These are phyloP conservation scores for Eulimnadia texana DNA, from an alignment of 1,140 invertebrate genomes.

Conservation along the genomic window DNA sequence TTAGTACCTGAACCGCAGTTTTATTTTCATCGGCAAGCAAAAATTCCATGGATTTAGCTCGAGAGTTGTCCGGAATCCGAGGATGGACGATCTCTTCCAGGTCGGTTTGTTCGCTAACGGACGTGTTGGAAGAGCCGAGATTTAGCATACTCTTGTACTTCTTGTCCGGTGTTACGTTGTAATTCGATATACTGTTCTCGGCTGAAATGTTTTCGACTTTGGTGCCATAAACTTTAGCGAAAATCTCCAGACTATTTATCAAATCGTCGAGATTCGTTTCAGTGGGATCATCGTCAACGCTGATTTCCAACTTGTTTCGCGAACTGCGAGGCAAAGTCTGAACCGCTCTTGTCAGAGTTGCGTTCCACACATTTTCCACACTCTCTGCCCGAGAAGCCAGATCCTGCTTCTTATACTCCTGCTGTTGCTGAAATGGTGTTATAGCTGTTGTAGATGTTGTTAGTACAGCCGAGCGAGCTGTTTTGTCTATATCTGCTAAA, in stretches of 20 bases:
- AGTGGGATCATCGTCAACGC: not conserved
- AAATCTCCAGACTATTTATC: slow-evolving; percentile 22
- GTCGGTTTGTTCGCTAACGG: not conserved
- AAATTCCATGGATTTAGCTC: slow-evolving; percentile 81
- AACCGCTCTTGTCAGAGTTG: slow-evolving; percentile 7
- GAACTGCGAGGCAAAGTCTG: not conserved
- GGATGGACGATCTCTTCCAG: slow-evolving; percentile 26
- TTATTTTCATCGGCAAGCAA: slow-evolving; percentile 77
- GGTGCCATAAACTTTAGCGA: slow-evolving; percentile 3
- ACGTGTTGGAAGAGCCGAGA: slow-evolving; percentile 32
- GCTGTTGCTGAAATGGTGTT: not conserved
- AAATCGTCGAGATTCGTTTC: slow-evolving; percentile 33
- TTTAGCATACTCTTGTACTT: slow-evolving; percentile 64
- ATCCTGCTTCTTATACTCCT: slow-evolving; percentile 7
- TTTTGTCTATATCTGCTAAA: slow-evolving; percentile 20
- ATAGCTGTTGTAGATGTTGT: not conserved
- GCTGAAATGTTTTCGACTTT: not conserved
- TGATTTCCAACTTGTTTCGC: not conserved
- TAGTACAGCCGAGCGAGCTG: not conserved
- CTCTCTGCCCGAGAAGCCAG: slow-evolving; percentile 8
- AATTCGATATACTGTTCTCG: slow-evolving; percentile 6
- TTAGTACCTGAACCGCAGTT: slow-evolving; percentile 51
- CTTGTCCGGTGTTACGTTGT: slow-evolving; percentile 26
- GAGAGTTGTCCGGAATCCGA: slow-evolving; percentile 32
- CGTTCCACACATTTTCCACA: slow-evolving; percentile 25